phyloP scores from a whole-genome alignment of 1,140 invertebrate genomes.

The Bombus cullumanus region DNA sequence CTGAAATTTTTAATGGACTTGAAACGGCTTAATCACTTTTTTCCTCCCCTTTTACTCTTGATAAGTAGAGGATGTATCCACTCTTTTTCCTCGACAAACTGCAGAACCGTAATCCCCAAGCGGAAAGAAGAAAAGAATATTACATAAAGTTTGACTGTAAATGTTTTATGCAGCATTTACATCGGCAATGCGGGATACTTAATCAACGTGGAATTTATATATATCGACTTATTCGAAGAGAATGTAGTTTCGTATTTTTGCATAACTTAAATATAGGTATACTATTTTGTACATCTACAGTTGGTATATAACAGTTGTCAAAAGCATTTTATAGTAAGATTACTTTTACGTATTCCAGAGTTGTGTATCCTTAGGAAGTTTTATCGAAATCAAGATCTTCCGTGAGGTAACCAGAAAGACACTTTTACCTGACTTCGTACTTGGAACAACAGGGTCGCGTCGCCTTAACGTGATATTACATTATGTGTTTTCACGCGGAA shows the following conservation, averaged over 20 bases:
- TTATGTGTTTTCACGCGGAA: conserved; percentile 22
- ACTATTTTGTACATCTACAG: too few relatives aligned
- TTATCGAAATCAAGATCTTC: conserved; percentile 7
- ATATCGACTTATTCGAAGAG: too few relatives aligned
- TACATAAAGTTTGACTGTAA: background rate
- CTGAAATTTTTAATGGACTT: background rate
- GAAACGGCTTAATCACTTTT: background rate
- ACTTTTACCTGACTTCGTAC: conserved; percentile 11
- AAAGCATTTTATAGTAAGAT: too few relatives aligned
- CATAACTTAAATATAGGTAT: too few relatives aligned
- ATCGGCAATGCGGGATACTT: background rate
- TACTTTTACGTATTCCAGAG: too few relatives aligned
- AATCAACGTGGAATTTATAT: background rate
- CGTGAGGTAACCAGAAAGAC: background rate
- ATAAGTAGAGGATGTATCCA: background rate
- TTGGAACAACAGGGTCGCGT: conserved; percentile 9
- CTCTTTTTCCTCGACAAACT: background rate
- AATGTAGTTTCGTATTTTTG: too few relatives aligned
- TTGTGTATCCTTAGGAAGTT: background rate
- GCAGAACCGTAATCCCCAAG: background rate
- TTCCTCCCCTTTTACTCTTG: background rate
- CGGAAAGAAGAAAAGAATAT: background rate
- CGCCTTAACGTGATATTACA: conserved; percentile 10
- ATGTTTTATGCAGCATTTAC: background rate
- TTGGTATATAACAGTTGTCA: too few relatives aligned